Conservation (phyloP, 2,113 vertebrate species). For the Hyaena hyaena region DNA sequence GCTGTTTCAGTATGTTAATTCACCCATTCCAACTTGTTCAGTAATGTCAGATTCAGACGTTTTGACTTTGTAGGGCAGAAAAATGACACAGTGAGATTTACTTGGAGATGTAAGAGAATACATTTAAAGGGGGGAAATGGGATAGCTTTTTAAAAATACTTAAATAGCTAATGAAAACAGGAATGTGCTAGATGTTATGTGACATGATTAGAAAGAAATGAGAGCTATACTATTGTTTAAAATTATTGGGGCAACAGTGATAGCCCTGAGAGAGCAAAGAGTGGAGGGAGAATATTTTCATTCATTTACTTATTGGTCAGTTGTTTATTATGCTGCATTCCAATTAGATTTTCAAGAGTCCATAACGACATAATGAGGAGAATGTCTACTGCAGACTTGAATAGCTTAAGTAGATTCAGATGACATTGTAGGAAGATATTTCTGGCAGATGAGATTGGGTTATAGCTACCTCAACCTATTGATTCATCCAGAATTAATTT, state of each 20-base stretch:
- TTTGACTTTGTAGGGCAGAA: background rate
- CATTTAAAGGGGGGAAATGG: background rate
- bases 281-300: background rate
- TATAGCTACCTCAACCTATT: constrained; percentile 25
- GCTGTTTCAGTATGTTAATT: constrained; percentile 26
- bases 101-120: constrained; percentile 9
- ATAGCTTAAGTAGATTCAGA: constrained; percentile 9
- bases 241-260: background rate
- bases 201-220: background rate
- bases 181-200: background rate
- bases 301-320: background rate
- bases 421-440: constrained; percentile 24
- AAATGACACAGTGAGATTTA: constrained; percentile 40
- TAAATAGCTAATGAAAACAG: constrained; percentile 24
- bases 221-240: background rate
- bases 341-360: constrained; percentile 19
- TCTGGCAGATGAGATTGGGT: constrained; percentile 46
- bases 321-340: background rate
- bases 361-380: background rate
- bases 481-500: constrained; percentile 65
- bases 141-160: background rate
- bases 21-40: background rate
- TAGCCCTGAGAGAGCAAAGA: background rate
- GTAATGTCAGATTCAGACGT: background rate
- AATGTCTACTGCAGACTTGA: background rate